Evolutionary conservation across 1,140 invertebrate genomes (phyloP).

Genomic region (Archivesica marissinica): DNA sequence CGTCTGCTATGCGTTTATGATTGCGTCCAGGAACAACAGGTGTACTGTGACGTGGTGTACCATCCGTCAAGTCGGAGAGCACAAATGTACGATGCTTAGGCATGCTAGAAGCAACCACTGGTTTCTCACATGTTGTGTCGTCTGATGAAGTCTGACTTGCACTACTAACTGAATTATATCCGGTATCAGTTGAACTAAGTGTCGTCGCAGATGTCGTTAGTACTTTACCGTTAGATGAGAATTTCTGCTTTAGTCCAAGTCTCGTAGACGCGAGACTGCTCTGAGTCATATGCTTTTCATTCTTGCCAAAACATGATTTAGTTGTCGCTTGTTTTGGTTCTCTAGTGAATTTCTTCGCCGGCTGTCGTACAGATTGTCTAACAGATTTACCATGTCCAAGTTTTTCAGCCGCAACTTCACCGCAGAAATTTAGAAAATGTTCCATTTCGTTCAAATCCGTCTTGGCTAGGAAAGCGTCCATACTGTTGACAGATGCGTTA

Average conservation of each 20-base stretch:
- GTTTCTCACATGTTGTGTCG: not conserved
- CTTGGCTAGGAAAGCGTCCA: conserved; percentile 56
- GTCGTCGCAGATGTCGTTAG: conserved; percentile 31
- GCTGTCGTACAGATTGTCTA: not conserved
- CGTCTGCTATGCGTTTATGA: conserved; percentile 1
- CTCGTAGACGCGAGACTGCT: not conserved
- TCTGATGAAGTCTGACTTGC: not conserved
- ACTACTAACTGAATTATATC: conserved; percentile 32
- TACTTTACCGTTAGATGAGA: not conserved
- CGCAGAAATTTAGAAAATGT: conserved; percentile 41
- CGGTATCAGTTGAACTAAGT: conserved; percentile 45
- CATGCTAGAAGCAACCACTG: not conserved
- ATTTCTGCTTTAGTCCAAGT: conserved; percentile 45
- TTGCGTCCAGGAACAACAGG: not conserved
- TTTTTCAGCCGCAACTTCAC: conserved; percentile 39
- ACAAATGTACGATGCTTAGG: not conserved
- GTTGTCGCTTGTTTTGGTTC: not conserved
- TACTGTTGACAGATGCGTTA: conserved; percentile 45
- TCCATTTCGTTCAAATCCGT: conserved; percentile 47
- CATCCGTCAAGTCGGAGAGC: not conserved
- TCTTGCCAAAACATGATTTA: not conserved
- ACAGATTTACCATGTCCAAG: not conserved
- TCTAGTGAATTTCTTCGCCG: not conserved
- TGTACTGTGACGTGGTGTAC: conserved; percentile 49
- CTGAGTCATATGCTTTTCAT: not conserved